Base-by-base conservation (phyloP, 2,113 vertebrate genomes). In the Tor tambroides region DNA sequence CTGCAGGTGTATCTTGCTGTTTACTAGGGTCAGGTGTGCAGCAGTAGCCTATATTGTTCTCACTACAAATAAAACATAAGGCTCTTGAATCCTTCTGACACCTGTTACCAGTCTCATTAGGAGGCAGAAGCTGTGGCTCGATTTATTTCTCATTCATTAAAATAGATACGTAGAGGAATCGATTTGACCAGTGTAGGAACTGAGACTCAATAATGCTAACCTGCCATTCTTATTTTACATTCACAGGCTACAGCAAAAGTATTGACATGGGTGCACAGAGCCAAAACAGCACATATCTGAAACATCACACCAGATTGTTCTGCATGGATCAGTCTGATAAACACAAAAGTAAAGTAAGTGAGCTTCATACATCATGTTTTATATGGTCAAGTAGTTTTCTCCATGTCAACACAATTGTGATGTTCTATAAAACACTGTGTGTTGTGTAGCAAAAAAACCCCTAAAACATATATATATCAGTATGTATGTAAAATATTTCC, bases 81-180 rank as follows among this genome's bases (percentile, higher is more conserved):
- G 71, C 19, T 43, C 35, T 41, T 5, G 35, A n/a, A 41, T 41
- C 71, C n/a, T 74, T 23, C 71, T 74, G 35, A 10, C 72, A 75
- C 38, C 72, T 43, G 23, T 6, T 75, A 43, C n/a, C n/a, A 12
- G 30, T 30, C 79, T 87, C 51, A 78, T 85, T 89, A 87, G 49
- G 26, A 46, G 23, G 38, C 9, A 49, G 6, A 35, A 38, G 26
- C 46, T 67, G 46, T 71, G 14, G 82, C 26, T 54, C 11, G 35
- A 86, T 87, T 80, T 75, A 86, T 86, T 83, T 65, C 81, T 86
- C 30, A 32, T 61, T 83, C 84, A 67, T 87, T 80, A 87, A 86
- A 89, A 87, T 83, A 54, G 78, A 84, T 79, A 79, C 51, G 74
- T 49, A 32, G 41, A 59, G 38, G 23, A 75, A 83, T 87, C 65